Base-by-base conservation (phyloP, 2,888 invertebrate species). In the Erebia ligea region DNA sequence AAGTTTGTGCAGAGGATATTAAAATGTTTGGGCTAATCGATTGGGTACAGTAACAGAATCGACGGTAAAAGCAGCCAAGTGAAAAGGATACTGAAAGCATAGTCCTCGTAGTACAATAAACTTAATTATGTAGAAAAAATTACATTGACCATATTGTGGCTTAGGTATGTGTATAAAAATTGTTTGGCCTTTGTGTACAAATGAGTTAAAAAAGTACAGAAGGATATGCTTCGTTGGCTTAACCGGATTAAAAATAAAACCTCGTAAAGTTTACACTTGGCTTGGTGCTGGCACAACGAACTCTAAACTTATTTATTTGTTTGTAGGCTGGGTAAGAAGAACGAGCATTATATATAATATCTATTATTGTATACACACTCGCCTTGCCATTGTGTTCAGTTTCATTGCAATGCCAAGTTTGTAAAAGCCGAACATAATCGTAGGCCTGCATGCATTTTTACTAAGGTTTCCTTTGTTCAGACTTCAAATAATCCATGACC, bases 301-400 rank as follows among this genome's bases (percentile, higher is more conserved):
- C 34, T 34, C 34, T 34, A 34, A 34, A 34, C 34, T 34, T 34
- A 34, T 34, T 34, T 34, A 34, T 34, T 34, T 34, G 34, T 34
- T 34, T 1, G 34, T 34, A 34, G 0, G 34, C 34, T 34, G 34
- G 34, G 34, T 34, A 34, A 34, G 8, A 50, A 15, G 50, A 25
- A n/a, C 62, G 48, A 10, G 45, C 19, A 21, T 21, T 62, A 13
- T 13, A 8, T 21, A 21, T n/a, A 19, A 13, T 25, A 34, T 6
- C n/a, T 19, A 11, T 34, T 10, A 17, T 45, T 45, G 19, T 42
- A 61, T 17, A 40, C 50, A n/a, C 25, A 50, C 50, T 63, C 11
- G 34, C 63, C 63, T 63, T 63, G 63, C 34, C 63, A 63, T 63
- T 63, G 63, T 34, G 34, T 63, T n/a, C 50, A 34, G n/a, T 63